Percentiles rank a stretch among this genome's conserved stretches.
Conservation (phyloP, 2,888 invertebrate species). For the Kuschelorhynchus macadamiae region DNA sequence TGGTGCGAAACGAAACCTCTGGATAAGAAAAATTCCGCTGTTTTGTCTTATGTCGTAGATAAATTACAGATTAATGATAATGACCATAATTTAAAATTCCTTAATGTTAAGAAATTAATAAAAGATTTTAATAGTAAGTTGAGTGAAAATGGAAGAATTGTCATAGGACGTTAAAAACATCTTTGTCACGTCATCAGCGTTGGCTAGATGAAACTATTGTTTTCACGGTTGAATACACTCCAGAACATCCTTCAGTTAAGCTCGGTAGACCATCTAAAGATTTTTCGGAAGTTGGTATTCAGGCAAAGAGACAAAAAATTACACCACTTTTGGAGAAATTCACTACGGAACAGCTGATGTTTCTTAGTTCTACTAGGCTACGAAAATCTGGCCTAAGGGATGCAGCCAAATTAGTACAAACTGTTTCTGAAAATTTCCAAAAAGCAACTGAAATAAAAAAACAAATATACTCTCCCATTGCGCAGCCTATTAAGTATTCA, state of each 20-base stretch:
- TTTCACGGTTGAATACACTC: conserved; percentile 5
- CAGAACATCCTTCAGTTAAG: conserved; percentile 9
- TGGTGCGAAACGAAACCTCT: conserved; percentile 20
- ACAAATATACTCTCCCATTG: background rate
- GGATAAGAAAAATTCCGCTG: conserved; percentile 19
- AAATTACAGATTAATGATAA: background rate
- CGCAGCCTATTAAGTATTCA: conserved; percentile 6
- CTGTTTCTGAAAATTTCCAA: background rate
- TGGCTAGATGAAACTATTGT: conserved; percentile 25
- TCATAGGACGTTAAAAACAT: conserved; percentile 26
- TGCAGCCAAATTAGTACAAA: conserved; percentile 5
- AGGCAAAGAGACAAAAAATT: conserved; percentile 27
- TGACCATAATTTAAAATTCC: conserved; percentile 1
- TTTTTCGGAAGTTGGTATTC: conserved; percentile 13
- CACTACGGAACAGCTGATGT: conserved; percentile 18
- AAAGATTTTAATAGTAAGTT: conserved; percentile 9
- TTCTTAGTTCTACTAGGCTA: conserved; percentile 19
- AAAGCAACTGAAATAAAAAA: conserved; percentile 8
- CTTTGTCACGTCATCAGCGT: conserved; percentile 17
- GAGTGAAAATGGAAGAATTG: conserved; percentile 29
- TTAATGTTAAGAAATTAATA: background rate
- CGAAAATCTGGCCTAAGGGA: conserved; percentile 28
- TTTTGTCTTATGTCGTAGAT: conserved; percentile 27
- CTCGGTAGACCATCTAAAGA: conserved; percentile 12
- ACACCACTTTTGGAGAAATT: conserved; percentile 30